Base-by-base conservation (phyloP, 2,797 vertebrate genomes). In the Thalassophryne amazonica region DNA sequence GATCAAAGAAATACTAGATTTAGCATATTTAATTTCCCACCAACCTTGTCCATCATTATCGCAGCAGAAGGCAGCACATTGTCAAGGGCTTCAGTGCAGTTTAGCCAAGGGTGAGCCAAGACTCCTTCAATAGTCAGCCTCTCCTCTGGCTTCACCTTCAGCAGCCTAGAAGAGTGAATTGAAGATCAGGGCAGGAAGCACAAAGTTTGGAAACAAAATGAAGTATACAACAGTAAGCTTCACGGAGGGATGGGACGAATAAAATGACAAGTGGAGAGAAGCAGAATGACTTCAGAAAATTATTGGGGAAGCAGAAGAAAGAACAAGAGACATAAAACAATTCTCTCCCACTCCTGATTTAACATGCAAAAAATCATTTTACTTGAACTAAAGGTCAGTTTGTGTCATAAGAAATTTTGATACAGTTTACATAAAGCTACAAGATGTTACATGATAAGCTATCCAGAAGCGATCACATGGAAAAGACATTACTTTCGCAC, bases 1-100 rank as follows among this genome's bases (percentile, higher is more conserved):
- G 5, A 6, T 22, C 4, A 19, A 5, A 7, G 28, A 12, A 12
- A n/a, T 11, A 12, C 4, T n/a, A 57, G 6, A 34, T 7, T 10
- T 16, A 18, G 14, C 13, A 28, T 21, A 31, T 31, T 27, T 2
- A 28, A 38, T 4, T 9, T 34, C 3, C 15, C 19, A 38, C 73
- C n/a, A 38, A 96, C 97, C 94, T 99, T 99, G 87, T 99, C 97
- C 96, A 99, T 98, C 96, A 99, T 98, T 88, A 99, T 93, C 63
- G 99, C 97, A 53, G 97, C 94, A 21, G 97, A 99, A 7, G 97
- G 97, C 37, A 99, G 87, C 73, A 99, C 94, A 31, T 99, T 98
- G 83, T 99, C 97, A 7, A 99, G 90, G 0, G 97, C 96, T 69
- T 98, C 97, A 0, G 95, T 97, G 49, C 94, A 98, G 87, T 98